A percentile compares a stretch with the other conserved stretches of the same genome.
Evolutionary conservation across 2,888 invertebrate species (phyloP).

Genomic region (Apamea anceps): DNA sequence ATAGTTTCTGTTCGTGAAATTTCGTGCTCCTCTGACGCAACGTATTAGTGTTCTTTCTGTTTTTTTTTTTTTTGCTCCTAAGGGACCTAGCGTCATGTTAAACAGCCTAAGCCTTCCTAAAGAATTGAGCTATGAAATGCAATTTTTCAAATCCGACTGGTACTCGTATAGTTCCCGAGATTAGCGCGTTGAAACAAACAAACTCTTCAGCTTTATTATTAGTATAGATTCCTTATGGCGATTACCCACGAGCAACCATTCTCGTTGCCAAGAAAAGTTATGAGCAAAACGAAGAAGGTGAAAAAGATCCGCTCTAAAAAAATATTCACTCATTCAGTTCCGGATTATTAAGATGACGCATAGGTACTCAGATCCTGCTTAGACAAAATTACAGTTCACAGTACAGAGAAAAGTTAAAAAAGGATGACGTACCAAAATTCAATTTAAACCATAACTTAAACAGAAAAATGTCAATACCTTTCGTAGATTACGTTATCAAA

Average conservation of each 20-base stretch:
- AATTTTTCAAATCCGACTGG: too few species aligned
- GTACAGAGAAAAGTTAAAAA: neutral
- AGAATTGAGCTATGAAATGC: too few species aligned
- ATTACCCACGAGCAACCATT: neutral
- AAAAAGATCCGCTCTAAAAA: neutral
- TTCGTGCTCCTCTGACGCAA: too few species aligned
- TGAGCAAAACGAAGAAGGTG: neutral
- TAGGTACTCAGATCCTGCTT: slow-evolving; percentile 12
- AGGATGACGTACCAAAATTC: slow-evolving; percentile 38
- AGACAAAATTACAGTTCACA: neutral
- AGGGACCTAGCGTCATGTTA: too few species aligned
- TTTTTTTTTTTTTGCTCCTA: too few species aligned
- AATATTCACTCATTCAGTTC: slow-evolving; percentile 1
- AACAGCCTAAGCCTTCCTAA: too few species aligned
- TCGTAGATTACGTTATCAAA: slow-evolving; percentile 41
- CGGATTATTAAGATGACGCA: neutral
- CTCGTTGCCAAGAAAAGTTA: neutral
- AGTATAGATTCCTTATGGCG: too few species aligned
- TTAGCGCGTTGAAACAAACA: too few species aligned
- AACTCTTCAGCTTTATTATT: too few species aligned
- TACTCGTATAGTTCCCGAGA: too few species aligned
- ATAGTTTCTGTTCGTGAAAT: too few species aligned
- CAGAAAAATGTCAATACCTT: slow-evolving; percentile 37
- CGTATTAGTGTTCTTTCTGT: too few species aligned
- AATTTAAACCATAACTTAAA: slow-evolving; percentile 14